phyloP scores from a whole-genome alignment of 2,888 invertebrate species.

The Yponomeuta malinellus region DNA sequence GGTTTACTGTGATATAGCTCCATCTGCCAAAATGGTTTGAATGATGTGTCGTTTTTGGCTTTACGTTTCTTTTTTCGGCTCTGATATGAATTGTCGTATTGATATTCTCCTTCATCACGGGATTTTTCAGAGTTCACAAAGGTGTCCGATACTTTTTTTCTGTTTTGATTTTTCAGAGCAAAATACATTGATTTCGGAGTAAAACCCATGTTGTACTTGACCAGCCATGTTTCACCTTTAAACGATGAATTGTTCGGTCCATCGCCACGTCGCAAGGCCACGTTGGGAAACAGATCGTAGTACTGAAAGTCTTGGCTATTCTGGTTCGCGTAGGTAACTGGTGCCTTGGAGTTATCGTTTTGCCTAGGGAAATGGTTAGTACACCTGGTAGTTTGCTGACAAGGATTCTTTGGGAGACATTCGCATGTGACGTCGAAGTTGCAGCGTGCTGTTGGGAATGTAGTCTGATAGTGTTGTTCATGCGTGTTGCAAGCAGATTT shows the following conservation, averaged over 20 bases:
- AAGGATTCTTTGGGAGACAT: not conserved
- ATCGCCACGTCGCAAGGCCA: slow-evolving; percentile 24
- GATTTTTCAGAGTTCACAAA: not conserved
- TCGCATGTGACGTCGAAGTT: not conserved
- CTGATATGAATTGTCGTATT: slow-evolving; percentile 37
- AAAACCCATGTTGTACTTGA: not conserved
- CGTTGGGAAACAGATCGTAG: slow-evolving; percentile 40
- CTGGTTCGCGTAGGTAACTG: not conserved
- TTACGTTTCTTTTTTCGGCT: slow-evolving; percentile 45
- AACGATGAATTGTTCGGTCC: not conserved
- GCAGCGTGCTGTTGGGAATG: not conserved
- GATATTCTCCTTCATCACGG: slow-evolving; percentile 21
- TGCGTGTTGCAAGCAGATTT: not conserved
- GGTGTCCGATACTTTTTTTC: slow-evolving; percentile 22
- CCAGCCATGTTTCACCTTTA: slow-evolving; percentile 30
- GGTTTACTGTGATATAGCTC: slow-evolving; percentile 35
- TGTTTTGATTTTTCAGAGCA: slow-evolving; percentile 26
- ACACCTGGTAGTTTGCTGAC: slow-evolving; percentile 18
- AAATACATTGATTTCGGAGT: not conserved
- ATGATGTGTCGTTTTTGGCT: slow-evolving; percentile 32
- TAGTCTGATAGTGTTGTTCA: not conserved
- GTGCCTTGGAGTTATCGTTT: slow-evolving; percentile 17
- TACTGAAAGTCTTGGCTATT: slow-evolving; percentile 25
- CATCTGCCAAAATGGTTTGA: slow-evolving; percentile 56
- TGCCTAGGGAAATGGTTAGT: slow-evolving; percentile 26